Percentiles rank a stretch among this genome's conserved stretches.
Conservation (phyloP, 2,888 invertebrate species). For the Bembecia ichneumoniformis region DNA sequence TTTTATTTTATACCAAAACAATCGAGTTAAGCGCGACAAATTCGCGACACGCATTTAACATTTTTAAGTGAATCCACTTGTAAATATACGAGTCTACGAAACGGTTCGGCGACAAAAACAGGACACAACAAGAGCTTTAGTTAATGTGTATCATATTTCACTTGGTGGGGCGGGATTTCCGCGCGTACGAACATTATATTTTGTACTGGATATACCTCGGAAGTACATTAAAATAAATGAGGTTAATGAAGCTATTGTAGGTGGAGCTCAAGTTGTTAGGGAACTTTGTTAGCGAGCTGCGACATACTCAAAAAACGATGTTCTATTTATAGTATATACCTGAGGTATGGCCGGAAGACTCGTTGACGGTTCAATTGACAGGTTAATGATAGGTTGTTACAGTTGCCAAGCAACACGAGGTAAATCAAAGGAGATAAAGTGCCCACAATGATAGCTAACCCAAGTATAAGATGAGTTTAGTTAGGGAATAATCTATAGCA, state of each 20-base stretch:
- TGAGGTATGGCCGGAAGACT: too few relatives aligned
- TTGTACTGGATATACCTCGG: constrained; percentile 14
- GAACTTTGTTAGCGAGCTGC: too few relatives aligned
- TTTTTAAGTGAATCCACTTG: constrained; percentile 35
- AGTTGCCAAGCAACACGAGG: too few relatives aligned
- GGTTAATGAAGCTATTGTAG: constrained; percentile 27
- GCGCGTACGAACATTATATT: constrained; percentile 29
- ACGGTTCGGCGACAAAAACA: constrained; percentile 48
- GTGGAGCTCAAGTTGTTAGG: too few relatives aligned
- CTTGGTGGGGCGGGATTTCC: constrained; percentile 43
- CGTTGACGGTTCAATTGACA: too few relatives aligned
- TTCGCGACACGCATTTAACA: constrained; percentile 7
- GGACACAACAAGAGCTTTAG: constrained; percentile 53
- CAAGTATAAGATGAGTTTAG: too few relatives aligned
- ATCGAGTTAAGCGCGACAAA: not conserved
- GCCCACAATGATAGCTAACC: too few relatives aligned
- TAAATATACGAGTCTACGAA: constrained; percentile 34
- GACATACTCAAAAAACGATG: too few relatives aligned
- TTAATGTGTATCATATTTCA: constrained; percentile 64
- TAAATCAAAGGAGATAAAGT: too few relatives aligned
- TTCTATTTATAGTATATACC: too few relatives aligned
- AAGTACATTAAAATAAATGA: constrained; percentile 38
- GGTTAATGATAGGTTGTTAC: too few relatives aligned
- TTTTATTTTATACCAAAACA: not conserved
- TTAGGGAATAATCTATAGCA: too few relatives aligned